Percentiles rank a stretch among this genome's conserved stretches.
Conservation (phyloP, 2,797 vertebrate genomes). For the Merluccius polli region DNA sequence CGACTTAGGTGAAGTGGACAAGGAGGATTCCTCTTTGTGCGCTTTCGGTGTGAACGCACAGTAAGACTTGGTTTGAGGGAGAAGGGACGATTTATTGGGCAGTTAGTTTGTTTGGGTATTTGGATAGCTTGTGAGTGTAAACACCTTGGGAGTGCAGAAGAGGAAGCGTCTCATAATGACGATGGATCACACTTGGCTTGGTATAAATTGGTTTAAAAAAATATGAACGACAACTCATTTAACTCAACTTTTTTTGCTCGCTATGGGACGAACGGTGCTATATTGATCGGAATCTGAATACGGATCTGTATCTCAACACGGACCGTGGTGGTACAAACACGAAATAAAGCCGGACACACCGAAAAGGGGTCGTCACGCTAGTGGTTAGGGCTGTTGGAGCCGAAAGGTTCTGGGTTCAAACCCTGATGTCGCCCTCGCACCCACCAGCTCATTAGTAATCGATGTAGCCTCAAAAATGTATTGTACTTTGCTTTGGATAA, state of each 20-base stretch:
- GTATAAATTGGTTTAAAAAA: too few species aligned
- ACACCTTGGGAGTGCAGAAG: neutral
- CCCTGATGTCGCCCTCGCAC: neutral
- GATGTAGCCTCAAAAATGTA: neutral
- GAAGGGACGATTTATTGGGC: neutral
- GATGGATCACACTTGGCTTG: too few species aligned
- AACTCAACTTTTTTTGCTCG: too few species aligned
- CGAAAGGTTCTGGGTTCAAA: neutral
- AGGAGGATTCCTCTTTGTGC: too few species aligned
- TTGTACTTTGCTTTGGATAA: neutral
- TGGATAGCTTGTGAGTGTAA: conserved; percentile 17
- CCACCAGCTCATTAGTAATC: neutral
- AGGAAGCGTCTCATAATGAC: neutral
- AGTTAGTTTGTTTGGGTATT: conserved; percentile 19
- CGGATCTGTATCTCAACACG: too few species aligned
- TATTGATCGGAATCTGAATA: neutral
- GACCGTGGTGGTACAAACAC: too few species aligned
- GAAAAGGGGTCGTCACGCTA: too few species aligned
- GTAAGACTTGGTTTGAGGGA: neutral
- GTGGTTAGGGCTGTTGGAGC: too few species aligned
- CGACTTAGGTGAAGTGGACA: too few species aligned
- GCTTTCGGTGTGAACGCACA: too few species aligned
- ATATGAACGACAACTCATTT: too few species aligned
- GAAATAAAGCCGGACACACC: neutral
- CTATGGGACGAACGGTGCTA: neutral